Conservation (phyloP, 2,113 vertebrate species). For the Physeter macrocephalus region DNA sequence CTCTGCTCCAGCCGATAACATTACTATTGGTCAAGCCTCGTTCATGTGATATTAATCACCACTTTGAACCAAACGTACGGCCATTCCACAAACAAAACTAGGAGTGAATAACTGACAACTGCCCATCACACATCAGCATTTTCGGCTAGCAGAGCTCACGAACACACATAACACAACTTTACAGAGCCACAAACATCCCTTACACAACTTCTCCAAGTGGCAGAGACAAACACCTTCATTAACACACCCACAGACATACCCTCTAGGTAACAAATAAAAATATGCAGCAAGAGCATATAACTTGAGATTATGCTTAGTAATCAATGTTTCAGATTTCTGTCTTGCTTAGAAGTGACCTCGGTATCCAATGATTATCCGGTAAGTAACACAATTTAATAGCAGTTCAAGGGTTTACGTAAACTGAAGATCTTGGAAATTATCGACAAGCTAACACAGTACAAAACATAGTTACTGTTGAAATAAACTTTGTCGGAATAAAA, state of each 20-base stretch:
- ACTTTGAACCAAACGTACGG: not conserved
- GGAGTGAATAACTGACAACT: not conserved
- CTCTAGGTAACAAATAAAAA: not conserved
- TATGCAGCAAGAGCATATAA: not conserved
- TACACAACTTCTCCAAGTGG: not conserved
- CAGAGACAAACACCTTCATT: not conserved
- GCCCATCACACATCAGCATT: not conserved
- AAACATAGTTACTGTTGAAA: not conserved
- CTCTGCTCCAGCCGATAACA: accelerated
- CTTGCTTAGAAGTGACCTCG: not conserved
- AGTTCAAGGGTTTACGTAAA: not conserved
- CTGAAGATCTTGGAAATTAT: not conserved
- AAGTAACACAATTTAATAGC: not conserved
- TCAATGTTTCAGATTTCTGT: not conserved
- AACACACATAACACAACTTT: not conserved
- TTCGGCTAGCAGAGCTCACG: not conserved
- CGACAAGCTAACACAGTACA: not conserved
- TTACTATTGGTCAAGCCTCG: too few species aligned
- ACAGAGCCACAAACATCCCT: not conserved
- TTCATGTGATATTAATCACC: not conserved
- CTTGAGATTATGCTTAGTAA: not conserved
- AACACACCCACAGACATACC: not conserved
- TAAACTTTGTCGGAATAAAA: not conserved
- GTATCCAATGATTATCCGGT: not conserved
- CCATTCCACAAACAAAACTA: not conserved